Base-by-base conservation (phyloP, 2,888 invertebrate species). In the Synanthedon andrenaeformis region DNA sequence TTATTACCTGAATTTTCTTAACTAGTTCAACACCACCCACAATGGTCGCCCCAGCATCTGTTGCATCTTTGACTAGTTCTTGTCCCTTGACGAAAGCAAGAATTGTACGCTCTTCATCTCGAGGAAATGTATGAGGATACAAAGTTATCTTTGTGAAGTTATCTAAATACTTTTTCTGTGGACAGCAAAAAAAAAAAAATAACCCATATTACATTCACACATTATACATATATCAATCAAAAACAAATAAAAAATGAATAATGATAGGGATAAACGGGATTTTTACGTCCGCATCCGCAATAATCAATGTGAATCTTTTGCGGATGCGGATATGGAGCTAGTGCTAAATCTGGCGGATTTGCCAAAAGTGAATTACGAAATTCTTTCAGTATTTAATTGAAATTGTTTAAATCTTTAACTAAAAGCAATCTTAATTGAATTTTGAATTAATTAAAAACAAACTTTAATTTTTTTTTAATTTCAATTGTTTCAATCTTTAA, bases 11-110 rank as follows among this genome's bases (percentile, higher is more conserved):
- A 61, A 96, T 92, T 60, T 92, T 90, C 75, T 93, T 94, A 35
- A 96, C 90, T 14, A 95, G 68, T 49, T 95, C 94, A 0, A 84
- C 69, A 3, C 94, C 94, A 11, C 95, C 96, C 11, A 90, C 92
- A 5, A 90, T 72, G 0, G 90, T 85, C 0, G 95, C 96, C 0
- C 96, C 96, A 0, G 93, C 92, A 17, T 90, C 87, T 12, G 79
- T 74, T 0, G 92, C 93, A 57, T 88, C 86, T 52, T 89, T 79
- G 52, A 90, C 89, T 14, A 89, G 65, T 53, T 91, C 91, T 0
- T 84, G 74, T n/a, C 88, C 88, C 70, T 94, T 94, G 56, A 92
- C 91, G 72, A 96, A 94, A 0, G 91, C 95, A 1, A 96, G 75
- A 45, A 96, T 89, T 1, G 89, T 88, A 42, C 94, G 89, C 28